Conservation (phyloP, 2,113 vertebrate genomes). For the Apteryx mantelli region DNA sequence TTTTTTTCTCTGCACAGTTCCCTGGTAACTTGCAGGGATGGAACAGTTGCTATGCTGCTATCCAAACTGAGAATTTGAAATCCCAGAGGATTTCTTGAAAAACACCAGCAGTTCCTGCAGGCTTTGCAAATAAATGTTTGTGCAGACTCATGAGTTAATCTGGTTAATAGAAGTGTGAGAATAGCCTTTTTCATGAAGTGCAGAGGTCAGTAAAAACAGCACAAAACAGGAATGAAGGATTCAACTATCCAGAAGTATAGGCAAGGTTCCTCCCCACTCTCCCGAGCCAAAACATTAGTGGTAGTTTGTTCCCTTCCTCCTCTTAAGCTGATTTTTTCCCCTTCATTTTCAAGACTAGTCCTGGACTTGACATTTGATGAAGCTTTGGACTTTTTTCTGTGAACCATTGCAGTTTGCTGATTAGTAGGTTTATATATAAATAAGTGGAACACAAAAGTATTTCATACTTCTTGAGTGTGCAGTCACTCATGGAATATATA, state of each 20-base stretch:
- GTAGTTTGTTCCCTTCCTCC: not conserved
- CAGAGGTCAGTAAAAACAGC: not conserved
- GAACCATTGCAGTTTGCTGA: not conserved
- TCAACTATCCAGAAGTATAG: not conserved
- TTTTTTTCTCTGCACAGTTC: not conserved
- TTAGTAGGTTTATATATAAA: not conserved
- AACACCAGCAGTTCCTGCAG: not conserved
- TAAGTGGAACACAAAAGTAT: not conserved
- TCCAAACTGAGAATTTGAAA: not conserved
- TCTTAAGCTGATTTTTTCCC: not conserved
- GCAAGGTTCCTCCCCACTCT: not conserved
- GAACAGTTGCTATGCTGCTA: not conserved
- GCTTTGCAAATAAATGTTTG: not conserved
- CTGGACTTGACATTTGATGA: not conserved
- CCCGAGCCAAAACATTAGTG: not conserved
- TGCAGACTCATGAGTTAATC: not conserved
- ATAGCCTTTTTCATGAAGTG: not conserved
- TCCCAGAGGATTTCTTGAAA: not conserved
- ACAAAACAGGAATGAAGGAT: not conserved
- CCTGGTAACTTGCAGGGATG: not conserved
- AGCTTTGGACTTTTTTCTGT: not conserved
- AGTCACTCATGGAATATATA: not conserved
- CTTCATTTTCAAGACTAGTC: not conserved
- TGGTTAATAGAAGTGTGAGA: not conserved
- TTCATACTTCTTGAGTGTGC: not conserved